Conservation (phyloP, 2,888 invertebrate genomes). For the Beris morrisii region DNA sequence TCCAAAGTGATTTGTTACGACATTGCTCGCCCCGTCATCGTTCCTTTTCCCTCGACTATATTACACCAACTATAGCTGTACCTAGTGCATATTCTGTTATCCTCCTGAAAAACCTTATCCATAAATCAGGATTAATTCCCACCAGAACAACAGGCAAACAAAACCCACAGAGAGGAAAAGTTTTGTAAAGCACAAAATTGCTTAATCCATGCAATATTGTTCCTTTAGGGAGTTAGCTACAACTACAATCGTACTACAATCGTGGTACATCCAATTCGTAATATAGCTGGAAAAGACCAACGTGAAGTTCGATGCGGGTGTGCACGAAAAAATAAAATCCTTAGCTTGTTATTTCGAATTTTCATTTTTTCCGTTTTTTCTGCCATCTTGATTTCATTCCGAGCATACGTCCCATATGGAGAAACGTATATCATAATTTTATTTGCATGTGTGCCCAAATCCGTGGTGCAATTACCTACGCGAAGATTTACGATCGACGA, state of each 20-base stretch:
- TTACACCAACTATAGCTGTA: not conserved
- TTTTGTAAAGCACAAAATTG: conserved; percentile 35
- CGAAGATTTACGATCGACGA: no score
- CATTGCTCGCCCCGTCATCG: not conserved
- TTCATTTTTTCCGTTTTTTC: not conserved
- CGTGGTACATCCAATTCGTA: not conserved
- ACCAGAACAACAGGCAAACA: conserved; percentile 28
- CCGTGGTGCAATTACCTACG: no score
- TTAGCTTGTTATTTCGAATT: conserved; percentile 10
- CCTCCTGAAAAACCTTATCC: conserved; percentile 28
- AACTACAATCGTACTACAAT: not conserved
- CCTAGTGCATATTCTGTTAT: conserved; percentile 32
- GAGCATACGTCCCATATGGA: no score
- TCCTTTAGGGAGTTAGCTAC: conserved; percentile 23
- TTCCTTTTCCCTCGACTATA: not conserved
- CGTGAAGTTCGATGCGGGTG: not conserved
- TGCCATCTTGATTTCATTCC: no score
- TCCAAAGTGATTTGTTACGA: conserved; percentile 34
- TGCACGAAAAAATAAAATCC: conserved; percentile 1
- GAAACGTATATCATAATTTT: no score
- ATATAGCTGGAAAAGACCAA: not conserved
- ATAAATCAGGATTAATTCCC: conserved; percentile 38
- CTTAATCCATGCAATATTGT: conserved; percentile 36
- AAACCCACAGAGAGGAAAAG: conserved; percentile 20
- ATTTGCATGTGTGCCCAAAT: no score